phyloP scores from a whole-genome alignment of 2,888 invertebrate genomes.

The Acanthosepion esculentum region DNA sequence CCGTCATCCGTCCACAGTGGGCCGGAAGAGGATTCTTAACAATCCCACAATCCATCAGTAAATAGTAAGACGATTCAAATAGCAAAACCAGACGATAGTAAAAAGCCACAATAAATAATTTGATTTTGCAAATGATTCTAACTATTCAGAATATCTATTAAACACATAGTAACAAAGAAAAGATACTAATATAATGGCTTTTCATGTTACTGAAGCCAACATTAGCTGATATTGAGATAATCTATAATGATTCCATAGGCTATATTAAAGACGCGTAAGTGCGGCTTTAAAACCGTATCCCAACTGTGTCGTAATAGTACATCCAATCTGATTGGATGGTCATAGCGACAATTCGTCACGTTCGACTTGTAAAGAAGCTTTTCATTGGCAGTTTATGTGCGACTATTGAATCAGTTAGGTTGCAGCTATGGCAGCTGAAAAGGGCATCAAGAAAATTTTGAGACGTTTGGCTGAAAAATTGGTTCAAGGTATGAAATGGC shows the following conservation, averaged over 20 bases:
- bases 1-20: constrained; percentile 5
- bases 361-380: not conserved
- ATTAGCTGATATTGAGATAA: not conserved
- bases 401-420: not conserved
- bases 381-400: not conserved
- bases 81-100: constrained; percentile 20
- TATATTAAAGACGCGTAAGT: not conserved
- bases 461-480: not conserved
- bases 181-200: not conserved
- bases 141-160: not conserved
- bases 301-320: not conserved
- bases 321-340: not conserved
- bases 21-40: constrained; percentile 44
- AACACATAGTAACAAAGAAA: not conserved
- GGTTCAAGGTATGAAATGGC: not conserved
- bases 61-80: not conserved
- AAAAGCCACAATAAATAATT: not conserved
- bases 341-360: not conserved
- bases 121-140: not conserved
- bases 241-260: not conserved
- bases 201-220: not conserved
- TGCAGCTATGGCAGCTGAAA: not conserved
- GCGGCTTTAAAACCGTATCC: not conserved
- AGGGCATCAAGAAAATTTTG: not conserved
- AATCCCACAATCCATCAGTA: constrained; percentile 46